A percentile compares a stretch with the other conserved stretches of the same genome.
phyloP scores from a whole-genome alignment of 1,140 invertebrate genomes.

The Zaprionus nigranus region DNA sequence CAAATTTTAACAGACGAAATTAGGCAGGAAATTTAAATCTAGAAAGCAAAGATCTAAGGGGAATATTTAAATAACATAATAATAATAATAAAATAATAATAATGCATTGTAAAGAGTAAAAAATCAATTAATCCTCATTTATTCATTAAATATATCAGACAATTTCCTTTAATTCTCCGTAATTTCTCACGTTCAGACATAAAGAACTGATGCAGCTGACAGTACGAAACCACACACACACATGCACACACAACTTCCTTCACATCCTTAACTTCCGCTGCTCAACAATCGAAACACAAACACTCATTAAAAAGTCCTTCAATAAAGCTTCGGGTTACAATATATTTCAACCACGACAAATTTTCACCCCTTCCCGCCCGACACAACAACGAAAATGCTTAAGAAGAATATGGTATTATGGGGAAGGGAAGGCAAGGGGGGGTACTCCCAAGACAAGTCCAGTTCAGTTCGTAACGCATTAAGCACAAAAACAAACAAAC shows the following conservation, averaged over 20 bases:
- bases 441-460: conserved; percentile 20
- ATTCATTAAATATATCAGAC: background rate
- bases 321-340: conserved; percentile 71
- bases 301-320: conserved; percentile 80
- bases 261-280: background rate
- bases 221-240: background rate
- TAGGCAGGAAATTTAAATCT: too few relatives aligned
- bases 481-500: conserved; percentile 72
- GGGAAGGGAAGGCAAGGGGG: background rate
- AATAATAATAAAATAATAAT: too few relatives aligned
- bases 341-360: conserved; percentile 69
- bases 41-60: too few relatives aligned
- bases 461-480: conserved; percentile 59
- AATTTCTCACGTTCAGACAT: background rate
- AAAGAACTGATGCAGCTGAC: background rate
- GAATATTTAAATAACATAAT: too few relatives aligned
- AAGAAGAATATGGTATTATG: too few relatives aligned
- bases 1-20: too few relatives aligned
- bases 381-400: conserved; percentile 54
- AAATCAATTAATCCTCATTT: too few relatives aligned
- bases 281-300: conserved; percentile 63
- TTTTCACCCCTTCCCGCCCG: conserved; percentile 38
- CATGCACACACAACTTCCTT: background rate
- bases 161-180: background rate
- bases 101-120: too few relatives aligned